Evolutionary conservation across 1,140 invertebrate genomes (phyloP).

Genomic region (Sinella curviseta): DNA sequence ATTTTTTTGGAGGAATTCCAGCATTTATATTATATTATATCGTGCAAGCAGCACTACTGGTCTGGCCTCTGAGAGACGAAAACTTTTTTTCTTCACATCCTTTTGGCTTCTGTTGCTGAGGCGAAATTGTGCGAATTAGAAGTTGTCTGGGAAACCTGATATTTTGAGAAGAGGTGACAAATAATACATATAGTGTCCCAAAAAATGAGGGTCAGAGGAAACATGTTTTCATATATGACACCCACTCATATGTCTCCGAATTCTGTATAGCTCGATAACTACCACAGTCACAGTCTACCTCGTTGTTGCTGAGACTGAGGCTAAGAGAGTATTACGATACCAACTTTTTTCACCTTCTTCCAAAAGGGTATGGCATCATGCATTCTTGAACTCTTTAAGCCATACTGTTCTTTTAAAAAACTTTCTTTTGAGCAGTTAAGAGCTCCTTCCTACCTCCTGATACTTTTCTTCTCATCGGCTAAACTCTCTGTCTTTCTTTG

Average conservation of each 20-base stretch:
- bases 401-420: conserved; percentile 9
- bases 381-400: not conserved
- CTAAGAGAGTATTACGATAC: no score
- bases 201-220: conserved; percentile 2
- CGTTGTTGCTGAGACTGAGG: no score
- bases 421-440: not conserved
- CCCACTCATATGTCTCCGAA: no score
- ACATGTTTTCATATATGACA: not conserved
- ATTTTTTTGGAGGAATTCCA: conserved; percentile 12
- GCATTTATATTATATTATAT: not conserved
- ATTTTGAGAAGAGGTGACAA: conserved; percentile 1
- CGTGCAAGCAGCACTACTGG: not conserved
- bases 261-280: no score
- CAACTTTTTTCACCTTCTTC: no score
- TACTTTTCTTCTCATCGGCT: not conserved
- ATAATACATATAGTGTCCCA: not conserved
- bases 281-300: no score
- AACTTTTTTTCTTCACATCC: not conserved
- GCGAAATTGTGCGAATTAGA: not conserved
- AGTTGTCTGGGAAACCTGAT: not conserved
- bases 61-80: not conserved
- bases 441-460: not conserved
- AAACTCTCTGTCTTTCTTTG: not conserved
- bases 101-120: not conserved
- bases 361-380: no score